Evolutionary conservation across 2,797 vertebrate genomes (phyloP).

Genomic region (Smutsia gigantea): DNA sequence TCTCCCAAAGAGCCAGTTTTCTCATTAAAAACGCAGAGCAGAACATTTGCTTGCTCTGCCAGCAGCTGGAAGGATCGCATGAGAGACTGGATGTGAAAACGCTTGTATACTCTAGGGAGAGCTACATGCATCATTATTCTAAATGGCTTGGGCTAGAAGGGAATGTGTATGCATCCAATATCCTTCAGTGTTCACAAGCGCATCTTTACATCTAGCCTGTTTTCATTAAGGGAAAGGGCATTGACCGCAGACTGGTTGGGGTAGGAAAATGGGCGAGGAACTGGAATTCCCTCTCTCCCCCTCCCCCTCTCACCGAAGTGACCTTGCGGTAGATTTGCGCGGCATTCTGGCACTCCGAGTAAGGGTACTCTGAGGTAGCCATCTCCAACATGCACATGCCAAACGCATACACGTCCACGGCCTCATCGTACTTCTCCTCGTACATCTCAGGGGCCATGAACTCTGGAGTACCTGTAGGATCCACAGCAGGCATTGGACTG

Average conservation of each 20-base stretch:
- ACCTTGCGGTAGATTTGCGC: constrained; percentile 99
- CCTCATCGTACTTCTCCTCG: constrained; percentile 98
- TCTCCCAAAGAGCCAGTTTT: not conserved
- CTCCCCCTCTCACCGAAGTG: constrained; percentile 93
- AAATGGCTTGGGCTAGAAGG: not conserved
- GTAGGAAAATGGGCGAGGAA: not conserved
- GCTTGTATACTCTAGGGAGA: not conserved
- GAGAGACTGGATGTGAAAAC: not conserved
- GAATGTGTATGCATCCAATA: not conserved
- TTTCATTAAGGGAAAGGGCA: constrained; percentile 14
- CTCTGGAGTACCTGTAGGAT: constrained; percentile 94
- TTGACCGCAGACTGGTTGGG: not conserved
- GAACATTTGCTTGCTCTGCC: not conserved
- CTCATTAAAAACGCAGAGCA: not conserved
- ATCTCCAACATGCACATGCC: constrained; percentile 99
- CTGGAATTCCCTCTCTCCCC: not conserved
- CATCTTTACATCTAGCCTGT: not conserved
- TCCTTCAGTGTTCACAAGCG: not conserved
- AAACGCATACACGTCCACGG: constrained; percentile 98
- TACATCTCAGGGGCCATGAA: constrained; percentile 99
- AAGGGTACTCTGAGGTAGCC: constrained; percentile 98
- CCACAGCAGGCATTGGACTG: constrained; percentile 31
- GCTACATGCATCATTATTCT: not conserved
- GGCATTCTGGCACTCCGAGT: constrained; percentile 98
- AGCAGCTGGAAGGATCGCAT: not conserved